Evolutionary conservation across 2,797 vertebrate species (phyloP).

Genomic region (Falco peregrinus): DNA sequence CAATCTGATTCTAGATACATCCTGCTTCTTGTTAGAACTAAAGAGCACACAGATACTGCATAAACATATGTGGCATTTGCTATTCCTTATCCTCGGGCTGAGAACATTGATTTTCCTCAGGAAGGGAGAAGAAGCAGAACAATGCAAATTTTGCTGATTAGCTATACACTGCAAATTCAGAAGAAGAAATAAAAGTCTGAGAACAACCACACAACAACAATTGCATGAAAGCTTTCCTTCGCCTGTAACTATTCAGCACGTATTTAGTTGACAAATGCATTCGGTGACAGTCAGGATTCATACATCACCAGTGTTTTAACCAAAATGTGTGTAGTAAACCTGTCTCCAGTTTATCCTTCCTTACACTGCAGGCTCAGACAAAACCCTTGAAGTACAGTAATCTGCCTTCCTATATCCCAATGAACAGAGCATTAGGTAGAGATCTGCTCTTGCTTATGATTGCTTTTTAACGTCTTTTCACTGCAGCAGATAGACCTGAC

Average conservation of each 20-base stretch:
- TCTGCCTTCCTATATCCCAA: background rate
- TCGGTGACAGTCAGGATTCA: background rate
- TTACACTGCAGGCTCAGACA: background rate
- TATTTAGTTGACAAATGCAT: background rate
- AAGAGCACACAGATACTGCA: background rate
- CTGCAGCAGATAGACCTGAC: conserved; percentile 27
- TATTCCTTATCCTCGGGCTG: conserved; percentile 36
- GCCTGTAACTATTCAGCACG: background rate
- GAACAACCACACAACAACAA: background rate
- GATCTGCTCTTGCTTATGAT: conserved; percentile 47
- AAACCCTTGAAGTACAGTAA: background rate
- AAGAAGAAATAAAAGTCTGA: background rate
- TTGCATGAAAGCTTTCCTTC: background rate
- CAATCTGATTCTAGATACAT: background rate
- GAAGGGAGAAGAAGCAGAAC: conserved; percentile 1
- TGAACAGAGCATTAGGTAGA: conserved; percentile 8
- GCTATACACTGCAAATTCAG: background rate
- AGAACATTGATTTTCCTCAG: conserved; percentile 28
- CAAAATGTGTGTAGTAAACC: background rate
- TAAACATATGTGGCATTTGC: conserved; percentile 12
- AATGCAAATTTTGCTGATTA: conserved; percentile 25
- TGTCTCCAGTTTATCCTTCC: background rate
- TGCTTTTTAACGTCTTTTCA: conserved; percentile 58
- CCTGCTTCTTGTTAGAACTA: background rate
- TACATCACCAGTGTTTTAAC: background rate